Percentiles rank a stretch among this genome's conserved stretches.
Evolutionary conservation across 30 jellyfish, hydroid and myxozoan genomes (phyloP).

Genomic region (Aurelia coerulea): DNA sequence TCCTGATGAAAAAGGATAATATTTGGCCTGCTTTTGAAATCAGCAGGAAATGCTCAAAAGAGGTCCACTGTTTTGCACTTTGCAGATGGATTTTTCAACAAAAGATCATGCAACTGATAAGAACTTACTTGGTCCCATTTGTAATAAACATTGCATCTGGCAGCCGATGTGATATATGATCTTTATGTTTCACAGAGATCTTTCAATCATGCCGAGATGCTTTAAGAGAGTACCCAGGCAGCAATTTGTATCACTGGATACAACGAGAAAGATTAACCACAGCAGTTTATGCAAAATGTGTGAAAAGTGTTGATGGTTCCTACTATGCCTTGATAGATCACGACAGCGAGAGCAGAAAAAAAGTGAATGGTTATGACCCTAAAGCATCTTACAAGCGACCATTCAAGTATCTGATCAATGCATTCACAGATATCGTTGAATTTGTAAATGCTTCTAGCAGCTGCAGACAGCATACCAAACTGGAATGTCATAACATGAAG

Average conservation of each 20-base stretch:
- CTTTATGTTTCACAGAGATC: neutral
- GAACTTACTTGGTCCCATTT: too few relatives aligned
- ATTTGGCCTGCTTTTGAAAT: too few relatives aligned
- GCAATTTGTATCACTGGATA: constrained; percentile 4
- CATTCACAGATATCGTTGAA: constrained; percentile 6
- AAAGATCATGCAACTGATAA: too few relatives aligned
- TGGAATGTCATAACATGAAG: constrained; percentile 11
- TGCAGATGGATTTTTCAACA: too few relatives aligned
- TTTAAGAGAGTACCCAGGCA: neutral
- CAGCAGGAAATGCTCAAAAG: too few relatives aligned
- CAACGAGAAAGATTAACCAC: neutral
- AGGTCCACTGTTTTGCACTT: too few relatives aligned
- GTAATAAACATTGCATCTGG: too few relatives aligned
- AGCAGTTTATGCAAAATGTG: constrained; percentile 9
- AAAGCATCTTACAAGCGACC: neutral
- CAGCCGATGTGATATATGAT: too few relatives aligned
- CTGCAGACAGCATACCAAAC: constrained; percentile 22
- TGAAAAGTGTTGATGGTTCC: neutral
- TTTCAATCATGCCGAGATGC: constrained; percentile 8
- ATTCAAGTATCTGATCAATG: neutral
- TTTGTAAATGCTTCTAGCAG: constrained; percentile 5
- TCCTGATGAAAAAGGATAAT: too few relatives aligned
- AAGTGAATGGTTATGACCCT: neutral
- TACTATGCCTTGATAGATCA: neutral
- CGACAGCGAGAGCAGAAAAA: neutral